Conservation (phyloP, 2,113 vertebrate genomes). For the Saguinus midas region DNA sequence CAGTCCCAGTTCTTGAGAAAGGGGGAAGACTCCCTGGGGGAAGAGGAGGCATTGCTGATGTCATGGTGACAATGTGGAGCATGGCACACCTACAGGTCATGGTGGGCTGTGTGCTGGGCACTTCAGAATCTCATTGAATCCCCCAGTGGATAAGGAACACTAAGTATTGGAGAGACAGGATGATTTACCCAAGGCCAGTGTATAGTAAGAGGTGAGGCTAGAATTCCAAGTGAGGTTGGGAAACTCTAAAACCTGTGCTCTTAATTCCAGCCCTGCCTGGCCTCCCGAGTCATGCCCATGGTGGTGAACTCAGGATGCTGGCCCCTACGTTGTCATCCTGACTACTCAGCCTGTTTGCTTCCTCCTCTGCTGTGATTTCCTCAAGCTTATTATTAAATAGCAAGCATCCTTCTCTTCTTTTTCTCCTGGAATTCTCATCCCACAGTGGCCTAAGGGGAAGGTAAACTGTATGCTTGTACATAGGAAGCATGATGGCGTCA, state of each 20-base stretch:
- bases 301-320: background rate
- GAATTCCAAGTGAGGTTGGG: background rate
- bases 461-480: background rate
- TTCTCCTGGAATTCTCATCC: background rate
- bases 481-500: background rate
- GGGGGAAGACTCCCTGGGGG: background rate
- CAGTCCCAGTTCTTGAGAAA: background rate
- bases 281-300: background rate
- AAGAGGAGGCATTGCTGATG: background rate
- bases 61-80: background rate
- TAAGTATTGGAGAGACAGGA: background rate
- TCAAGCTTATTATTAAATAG: background rate
- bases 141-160: background rate
- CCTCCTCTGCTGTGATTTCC: background rate
- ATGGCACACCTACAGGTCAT: background rate
- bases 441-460: background rate
- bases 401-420: background rate
- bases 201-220: background rate
- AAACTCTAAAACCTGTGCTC: background rate
- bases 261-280: too few relatives aligned
- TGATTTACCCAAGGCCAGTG: background rate
- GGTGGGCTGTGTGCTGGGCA: background rate
- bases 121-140: background rate
- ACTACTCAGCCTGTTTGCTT: background rate
- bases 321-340: background rate